phyloP scores from a whole-genome alignment of 2,888 invertebrate genomes.

The Globia sparganii region DNA sequence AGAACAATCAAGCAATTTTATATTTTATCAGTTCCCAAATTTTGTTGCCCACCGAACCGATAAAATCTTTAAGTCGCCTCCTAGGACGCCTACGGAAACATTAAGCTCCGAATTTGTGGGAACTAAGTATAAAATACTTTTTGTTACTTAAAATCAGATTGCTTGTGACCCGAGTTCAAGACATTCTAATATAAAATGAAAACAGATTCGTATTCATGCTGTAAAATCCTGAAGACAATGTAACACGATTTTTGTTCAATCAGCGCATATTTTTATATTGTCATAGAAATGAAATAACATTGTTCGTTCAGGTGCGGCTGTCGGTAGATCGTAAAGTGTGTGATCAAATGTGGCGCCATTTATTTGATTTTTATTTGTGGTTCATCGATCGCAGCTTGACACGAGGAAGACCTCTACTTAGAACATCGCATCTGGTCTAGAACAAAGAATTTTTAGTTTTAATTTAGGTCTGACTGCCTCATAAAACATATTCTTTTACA shows the following conservation, averaged over 20 bases:
- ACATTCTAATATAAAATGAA: constrained; percentile 26
- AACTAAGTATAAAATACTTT: constrained; percentile 31
- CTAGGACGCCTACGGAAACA: constrained; percentile 40
- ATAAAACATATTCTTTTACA: background rate
- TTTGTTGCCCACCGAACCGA: constrained; percentile 50
- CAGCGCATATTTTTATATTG: constrained; percentile 56
- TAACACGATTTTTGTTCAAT: constrained; percentile 39
- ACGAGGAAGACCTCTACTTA: background rate
- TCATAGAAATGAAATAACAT: constrained; percentile 51
- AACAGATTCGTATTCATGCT: constrained; percentile 16
- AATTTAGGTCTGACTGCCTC: background rate
- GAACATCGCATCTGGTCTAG: background rate
- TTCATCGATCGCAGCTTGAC: constrained; percentile 13
- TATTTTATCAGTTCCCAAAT: constrained; percentile 59
- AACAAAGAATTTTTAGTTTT: background rate
- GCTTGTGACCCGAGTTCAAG: constrained; percentile 26
- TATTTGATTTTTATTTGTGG: no score
- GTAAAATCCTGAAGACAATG: constrained; percentile 50
- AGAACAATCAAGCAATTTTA: constrained; percentile 48
- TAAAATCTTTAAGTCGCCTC: constrained; percentile 54
- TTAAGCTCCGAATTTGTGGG: constrained; percentile 47
- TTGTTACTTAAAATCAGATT: constrained; percentile 52
- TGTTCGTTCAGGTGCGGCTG: constrained; percentile 43
- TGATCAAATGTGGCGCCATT: constrained; percentile 36
- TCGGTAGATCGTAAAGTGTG: constrained; percentile 43